Conservation (phyloP, 2,888 invertebrate species). For the Entomobrya multifasciata region DNA sequence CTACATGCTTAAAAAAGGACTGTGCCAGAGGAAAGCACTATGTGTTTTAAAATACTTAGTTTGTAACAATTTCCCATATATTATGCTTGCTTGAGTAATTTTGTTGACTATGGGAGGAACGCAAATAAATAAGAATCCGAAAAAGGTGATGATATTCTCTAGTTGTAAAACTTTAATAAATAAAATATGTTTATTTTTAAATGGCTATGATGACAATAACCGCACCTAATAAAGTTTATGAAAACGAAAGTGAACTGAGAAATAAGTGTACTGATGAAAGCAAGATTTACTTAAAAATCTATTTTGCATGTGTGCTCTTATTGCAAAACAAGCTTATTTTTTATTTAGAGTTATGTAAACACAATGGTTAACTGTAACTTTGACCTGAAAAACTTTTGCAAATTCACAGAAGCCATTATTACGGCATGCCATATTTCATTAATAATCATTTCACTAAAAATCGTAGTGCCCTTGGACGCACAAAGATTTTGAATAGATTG, state of each 20-base stretch:
- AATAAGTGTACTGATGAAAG: no score
- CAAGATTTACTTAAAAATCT: no score
- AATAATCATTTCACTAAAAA: no score
- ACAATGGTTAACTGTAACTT: no score
- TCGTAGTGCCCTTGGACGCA: no score
- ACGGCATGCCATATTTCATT: no score
- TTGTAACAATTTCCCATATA: conserved; percentile 44
- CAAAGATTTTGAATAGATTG: no score
- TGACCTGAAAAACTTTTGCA: no score
- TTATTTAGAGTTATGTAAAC: no score
- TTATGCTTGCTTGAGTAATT: conserved; percentile 47
- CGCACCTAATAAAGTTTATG: background rate
- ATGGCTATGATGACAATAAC: conserved; percentile 15
- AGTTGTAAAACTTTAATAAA: conserved; percentile 24
- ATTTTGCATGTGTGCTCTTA: no score
- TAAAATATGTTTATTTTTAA: conserved; percentile 28
- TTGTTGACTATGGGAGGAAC: conserved; percentile 39
- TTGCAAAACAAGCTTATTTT: no score
- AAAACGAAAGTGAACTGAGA: background rate
- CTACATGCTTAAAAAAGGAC: background rate
- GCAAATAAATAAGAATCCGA: conserved; percentile 8
- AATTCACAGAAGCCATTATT: no score
- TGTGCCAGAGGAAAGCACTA: background rate
- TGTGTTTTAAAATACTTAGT: conserved; percentile 28
- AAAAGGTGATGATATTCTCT: background rate